These are phyloP conservation scores for Plectropomus leopardus DNA, from an alignment of 2,113 vertebrate genomes.

Conservation along the genomic window DNA sequence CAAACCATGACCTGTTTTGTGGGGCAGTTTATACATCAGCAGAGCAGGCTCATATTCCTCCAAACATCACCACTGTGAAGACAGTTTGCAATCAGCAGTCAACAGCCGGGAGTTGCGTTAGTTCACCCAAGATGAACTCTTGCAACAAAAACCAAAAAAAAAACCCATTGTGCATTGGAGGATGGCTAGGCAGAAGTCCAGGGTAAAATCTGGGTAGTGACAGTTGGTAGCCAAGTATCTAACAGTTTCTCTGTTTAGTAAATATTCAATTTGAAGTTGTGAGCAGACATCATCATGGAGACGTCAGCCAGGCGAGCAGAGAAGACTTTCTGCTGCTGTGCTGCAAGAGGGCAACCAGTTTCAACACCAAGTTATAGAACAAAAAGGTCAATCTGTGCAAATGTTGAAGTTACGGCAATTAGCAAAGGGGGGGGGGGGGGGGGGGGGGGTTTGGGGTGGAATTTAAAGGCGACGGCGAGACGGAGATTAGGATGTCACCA, in stretches of 20 bases:
- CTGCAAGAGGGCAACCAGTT: neutral
- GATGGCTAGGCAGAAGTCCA: neutral
- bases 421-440: no score
- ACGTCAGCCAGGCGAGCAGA: neutral
- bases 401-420: slow-evolving; percentile 24
- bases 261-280: neutral
- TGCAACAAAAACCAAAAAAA: no score
- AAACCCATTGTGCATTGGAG: no score
- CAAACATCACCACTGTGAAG: neutral
- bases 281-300: neutral
- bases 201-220: neutral
- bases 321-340: neutral
- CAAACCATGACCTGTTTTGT: neutral
- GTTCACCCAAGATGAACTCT: neutral
- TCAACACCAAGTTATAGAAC: neutral
- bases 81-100: neutral
- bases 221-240: neutral
- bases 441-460: neutral
- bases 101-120: neutral
- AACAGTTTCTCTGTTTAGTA: neutral
- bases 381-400: slow-evolving; percentile 8
- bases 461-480: slow-evolving; percentile 24
- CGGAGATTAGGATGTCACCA: slow-evolving; percentile 53
- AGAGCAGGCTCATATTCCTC: neutral
- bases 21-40: neutral